These are phyloP conservation scores for Leucophenga varia DNA, from an alignment of 1,140 invertebrate species.

Conservation along the genomic window DNA sequence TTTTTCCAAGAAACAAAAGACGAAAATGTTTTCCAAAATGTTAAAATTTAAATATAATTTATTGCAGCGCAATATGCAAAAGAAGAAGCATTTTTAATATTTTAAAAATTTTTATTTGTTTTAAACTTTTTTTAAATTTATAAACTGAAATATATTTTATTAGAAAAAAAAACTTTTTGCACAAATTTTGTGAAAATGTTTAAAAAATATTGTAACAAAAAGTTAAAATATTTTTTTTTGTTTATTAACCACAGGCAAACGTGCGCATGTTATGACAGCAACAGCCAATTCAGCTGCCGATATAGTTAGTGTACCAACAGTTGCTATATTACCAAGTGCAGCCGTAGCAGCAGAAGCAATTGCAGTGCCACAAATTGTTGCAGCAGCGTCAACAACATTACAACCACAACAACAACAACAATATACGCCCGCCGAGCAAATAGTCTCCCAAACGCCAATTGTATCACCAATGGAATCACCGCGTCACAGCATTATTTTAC, in stretches of 20 bases:
- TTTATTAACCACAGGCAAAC: constrained; percentile 28
- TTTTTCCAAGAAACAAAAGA: constrained; percentile 16
- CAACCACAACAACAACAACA: too few species aligned
- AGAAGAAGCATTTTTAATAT: constrained; percentile 14
- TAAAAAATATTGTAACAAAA: too few species aligned
- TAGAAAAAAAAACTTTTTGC: too few species aligned
- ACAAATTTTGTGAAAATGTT: too few species aligned
- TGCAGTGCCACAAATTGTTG: neutral
- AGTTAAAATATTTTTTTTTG: constrained; percentile 8
- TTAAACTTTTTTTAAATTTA: too few species aligned
- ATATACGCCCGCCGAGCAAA: too few species aligned
- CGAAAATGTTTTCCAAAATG: constrained; percentile 27
- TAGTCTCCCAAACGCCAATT: constrained; percentile 18
- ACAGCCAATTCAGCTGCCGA: constrained; percentile 8
- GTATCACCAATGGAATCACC: constrained; percentile 41
- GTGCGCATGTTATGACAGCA: constrained; percentile 30
- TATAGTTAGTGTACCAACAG: too few species aligned
- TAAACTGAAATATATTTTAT: too few species aligned
- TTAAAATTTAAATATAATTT: neutral
- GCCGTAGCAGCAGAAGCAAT: neutral
- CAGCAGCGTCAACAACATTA: too few species aligned
- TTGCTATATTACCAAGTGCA: too few species aligned
- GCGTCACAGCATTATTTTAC: constrained; percentile 59
- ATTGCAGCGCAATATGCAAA: too few species aligned
- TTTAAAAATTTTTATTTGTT: too few species aligned